These are phyloP conservation scores for Lasioglossum malachurum DNA, from an alignment of 2,888 invertebrate genomes.

Conservation along the genomic window DNA sequence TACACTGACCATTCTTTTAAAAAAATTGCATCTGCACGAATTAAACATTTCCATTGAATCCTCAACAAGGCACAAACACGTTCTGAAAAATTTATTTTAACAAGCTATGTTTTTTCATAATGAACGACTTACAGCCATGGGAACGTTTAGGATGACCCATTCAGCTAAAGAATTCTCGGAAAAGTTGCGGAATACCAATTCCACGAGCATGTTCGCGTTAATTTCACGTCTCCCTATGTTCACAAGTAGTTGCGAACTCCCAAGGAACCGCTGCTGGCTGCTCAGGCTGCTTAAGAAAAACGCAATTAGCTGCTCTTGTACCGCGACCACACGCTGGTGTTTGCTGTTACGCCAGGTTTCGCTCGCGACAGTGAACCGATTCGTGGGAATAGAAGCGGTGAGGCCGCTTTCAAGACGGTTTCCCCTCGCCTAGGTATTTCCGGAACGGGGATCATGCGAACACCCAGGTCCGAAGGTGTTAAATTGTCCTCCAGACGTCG, in stretches of 20 bases:
- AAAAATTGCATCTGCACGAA: background rate
- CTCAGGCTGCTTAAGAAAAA: slow-evolving; percentile 38
- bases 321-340: slow-evolving; percentile 26
- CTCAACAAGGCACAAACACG: too few species aligned
- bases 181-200: slow-evolving; percentile 17
- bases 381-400: slow-evolving; percentile 32
- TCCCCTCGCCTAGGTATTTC: background rate
- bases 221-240: slow-evolving; percentile 34
- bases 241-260: slow-evolving; percentile 43
- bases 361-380: slow-evolving; percentile 43
- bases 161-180: slow-evolving; percentile 18
- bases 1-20: background rate
- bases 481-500: background rate
- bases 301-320: slow-evolving; percentile 50
- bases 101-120: background rate
- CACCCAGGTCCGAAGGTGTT: background rate
- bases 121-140: background rate
- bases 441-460: background rate
- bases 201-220: slow-evolving; percentile 21
- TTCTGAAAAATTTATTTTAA: background rate
- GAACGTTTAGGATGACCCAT: slow-evolving; percentile 3
- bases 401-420: slow-evolving; percentile 7
- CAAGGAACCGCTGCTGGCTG: slow-evolving; percentile 40
- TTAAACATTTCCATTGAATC: background rate
- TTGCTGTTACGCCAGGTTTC: slow-evolving; percentile 25